A percentile compares a stretch with the other conserved stretches of the same genome.
Conservation (phyloP, 2,113 vertebrate genomes). For the Oxygymnocypris stewartii region DNA sequence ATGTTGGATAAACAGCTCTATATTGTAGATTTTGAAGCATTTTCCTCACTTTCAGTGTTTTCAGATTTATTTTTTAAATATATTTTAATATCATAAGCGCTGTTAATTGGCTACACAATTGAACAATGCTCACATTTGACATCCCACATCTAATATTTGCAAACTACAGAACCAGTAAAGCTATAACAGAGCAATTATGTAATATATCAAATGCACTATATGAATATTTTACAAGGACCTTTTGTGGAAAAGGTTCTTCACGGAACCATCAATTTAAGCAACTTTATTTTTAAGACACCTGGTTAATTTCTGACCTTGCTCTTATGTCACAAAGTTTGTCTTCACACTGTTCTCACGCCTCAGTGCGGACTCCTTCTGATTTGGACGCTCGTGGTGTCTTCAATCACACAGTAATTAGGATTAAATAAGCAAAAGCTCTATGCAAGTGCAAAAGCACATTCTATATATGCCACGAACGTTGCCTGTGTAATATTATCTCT, state of each 20-base stretch:
- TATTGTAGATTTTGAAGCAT: background rate
- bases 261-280: background rate
- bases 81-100: background rate
- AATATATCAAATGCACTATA: background rate
- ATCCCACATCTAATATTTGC: background rate
- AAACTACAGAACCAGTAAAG: background rate
- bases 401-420: slow-evolving; percentile 48
- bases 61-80: background rate
- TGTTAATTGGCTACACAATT: too few relatives aligned
- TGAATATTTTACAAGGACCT: background rate
- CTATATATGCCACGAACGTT: background rate
- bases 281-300: background rate
- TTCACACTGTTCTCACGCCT: background rate
- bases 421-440: slow-evolving; percentile 34
- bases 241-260: background rate
- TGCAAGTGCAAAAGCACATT: slow-evolving; percentile 31
- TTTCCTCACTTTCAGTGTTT: background rate
- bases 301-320: background rate
- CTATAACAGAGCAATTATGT: background rate
- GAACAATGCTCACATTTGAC: background rate
- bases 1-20: background rate
- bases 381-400: background rate
- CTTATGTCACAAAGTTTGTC: background rate
- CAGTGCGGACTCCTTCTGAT: slow-evolving; percentile 19
- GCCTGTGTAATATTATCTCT: slow-evolving; percentile 34